Conservation (phyloP, 2,888 invertebrate species). For the Microchrysa polita region DNA sequence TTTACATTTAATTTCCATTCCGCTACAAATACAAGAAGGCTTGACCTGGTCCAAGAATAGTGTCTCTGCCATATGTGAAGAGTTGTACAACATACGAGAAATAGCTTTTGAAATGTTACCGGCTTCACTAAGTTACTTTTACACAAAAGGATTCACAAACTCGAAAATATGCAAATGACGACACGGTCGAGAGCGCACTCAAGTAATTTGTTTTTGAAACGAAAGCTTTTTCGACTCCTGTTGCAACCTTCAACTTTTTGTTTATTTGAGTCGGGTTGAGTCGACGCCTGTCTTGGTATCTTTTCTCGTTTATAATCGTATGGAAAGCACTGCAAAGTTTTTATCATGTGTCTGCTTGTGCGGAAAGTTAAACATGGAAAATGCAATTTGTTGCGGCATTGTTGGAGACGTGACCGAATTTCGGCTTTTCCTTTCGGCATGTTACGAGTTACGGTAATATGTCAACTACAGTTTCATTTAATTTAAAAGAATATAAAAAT, state of each 20-base stretch:
- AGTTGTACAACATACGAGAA: background rate
- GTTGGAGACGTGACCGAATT: no score
- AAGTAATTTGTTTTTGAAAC: constrained; percentile 31
- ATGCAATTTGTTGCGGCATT: no score
- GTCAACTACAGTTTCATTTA: no score
- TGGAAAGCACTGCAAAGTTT: no score
- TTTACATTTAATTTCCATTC: constrained; percentile 40
- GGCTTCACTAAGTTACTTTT: constrained; percentile 6
- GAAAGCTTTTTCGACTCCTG: constrained; percentile 2
- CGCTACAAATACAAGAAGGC: constrained; percentile 24
- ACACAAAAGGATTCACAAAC: background rate
- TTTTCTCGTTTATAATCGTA: background rate
- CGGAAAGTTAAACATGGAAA: no score
- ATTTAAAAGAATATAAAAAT: no score
- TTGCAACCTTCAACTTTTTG: constrained; percentile 5
- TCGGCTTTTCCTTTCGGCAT: no score
- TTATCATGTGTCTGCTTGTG: no score
- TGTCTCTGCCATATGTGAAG: background rate
- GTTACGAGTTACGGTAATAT: no score
- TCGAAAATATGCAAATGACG: constrained; percentile 38
- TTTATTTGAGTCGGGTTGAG: background rate
- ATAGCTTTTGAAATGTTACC: background rate
- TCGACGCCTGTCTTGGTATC: background rate
- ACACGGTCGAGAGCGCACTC: constrained; percentile 35
- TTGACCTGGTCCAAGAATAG: constrained; percentile 1